Conservation (phyloP, 2,888 invertebrate genomes). For the Agapostemon virescens region DNA sequence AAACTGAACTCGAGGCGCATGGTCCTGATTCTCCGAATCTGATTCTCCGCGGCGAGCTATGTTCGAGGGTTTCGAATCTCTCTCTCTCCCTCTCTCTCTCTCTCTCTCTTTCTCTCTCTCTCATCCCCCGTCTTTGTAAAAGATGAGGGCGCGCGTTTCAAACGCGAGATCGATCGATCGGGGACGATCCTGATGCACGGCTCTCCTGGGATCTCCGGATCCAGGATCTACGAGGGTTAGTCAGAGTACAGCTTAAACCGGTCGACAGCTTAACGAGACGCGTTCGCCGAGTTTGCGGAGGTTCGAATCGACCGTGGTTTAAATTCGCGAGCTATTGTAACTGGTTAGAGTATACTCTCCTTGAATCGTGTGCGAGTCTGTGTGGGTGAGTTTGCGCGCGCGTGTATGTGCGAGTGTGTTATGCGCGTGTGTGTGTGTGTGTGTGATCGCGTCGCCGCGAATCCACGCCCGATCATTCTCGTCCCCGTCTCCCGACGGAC, state of each 20-base stretch:
- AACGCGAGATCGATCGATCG: constrained; percentile 33
- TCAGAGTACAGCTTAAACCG: constrained; percentile 9
- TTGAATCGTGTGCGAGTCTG: not conserved
- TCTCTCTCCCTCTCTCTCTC: not conserved
- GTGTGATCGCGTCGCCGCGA: not conserved
- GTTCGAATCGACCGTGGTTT: constrained; percentile 25
- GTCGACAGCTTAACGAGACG: constrained; percentile 37
- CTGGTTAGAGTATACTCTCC: not conserved
- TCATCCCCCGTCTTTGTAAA: not conserved
- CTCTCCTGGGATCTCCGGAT: constrained; percentile 13
- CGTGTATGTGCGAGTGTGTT: not conserved
- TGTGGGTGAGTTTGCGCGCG: not conserved
- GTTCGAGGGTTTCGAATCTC: constrained; percentile 29
- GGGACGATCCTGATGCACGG: constrained; percentile 48
- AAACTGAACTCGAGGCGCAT: too few species aligned
- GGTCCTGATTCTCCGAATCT: not conserved
- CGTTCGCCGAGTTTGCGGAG: constrained; percentile 31
- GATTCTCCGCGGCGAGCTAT: constrained; percentile 33
- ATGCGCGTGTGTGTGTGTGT: not conserved
- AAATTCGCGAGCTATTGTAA: constrained; percentile 36
- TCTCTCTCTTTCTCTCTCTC: not conserved
- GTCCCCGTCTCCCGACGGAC: not conserved
- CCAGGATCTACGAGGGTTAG: not conserved
- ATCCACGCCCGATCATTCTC: constrained; percentile 5
- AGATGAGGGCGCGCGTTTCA: constrained; percentile 25